Base-by-base conservation (phyloP, 2,113 vertebrate species). In the Synodontis membranacea region DNA sequence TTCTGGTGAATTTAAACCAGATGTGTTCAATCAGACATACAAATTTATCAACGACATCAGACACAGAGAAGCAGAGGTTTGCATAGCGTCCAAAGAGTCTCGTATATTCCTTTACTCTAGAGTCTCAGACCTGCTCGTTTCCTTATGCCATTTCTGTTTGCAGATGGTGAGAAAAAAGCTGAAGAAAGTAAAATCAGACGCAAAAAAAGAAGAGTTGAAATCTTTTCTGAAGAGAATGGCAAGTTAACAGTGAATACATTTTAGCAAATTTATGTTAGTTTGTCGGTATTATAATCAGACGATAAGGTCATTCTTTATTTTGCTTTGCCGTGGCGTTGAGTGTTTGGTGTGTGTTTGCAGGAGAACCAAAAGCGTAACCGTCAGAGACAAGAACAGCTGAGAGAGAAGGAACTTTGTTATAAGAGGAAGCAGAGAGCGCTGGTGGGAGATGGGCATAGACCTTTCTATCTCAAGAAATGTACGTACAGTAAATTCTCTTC, bases 381-480 rank as follows among this genome's bases (percentile, higher is more conserved):
- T 87, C 89, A 91, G 86, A 93, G 90, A 5, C 91, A 89, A 21
- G 95, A 95, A 91, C 88, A 91, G 78, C 87, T 95, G 89, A 93
- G 95, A 70, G 96, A 97, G 88, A 92, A 94, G 56, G 94, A 95
- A 88, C 90, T 95, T 84, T 84, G 92, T 82, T 93, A 94, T 56
- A 96, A 95, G 93, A 96, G 88, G 87, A 91, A 95, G 86, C 96
- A 93, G 91, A 91, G 97, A 66, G 96, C 96, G 60, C 80, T 94
- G 86, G 97, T 96, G 85, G 94, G 93, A 85, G 94, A 96, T 84
- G 98, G 98, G 14, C 95, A 94, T 39, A 94, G 91, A 9, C 98
- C 97, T 0, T 98, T 96, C 93, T 99, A 96, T 94, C 89, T 97
- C 25, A 99, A 98, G 93, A 97, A 95, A 90, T 96, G 98, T 98